Conservation (phyloP, 2,797 vertebrate species). For the Melanitta fusca region DNA sequence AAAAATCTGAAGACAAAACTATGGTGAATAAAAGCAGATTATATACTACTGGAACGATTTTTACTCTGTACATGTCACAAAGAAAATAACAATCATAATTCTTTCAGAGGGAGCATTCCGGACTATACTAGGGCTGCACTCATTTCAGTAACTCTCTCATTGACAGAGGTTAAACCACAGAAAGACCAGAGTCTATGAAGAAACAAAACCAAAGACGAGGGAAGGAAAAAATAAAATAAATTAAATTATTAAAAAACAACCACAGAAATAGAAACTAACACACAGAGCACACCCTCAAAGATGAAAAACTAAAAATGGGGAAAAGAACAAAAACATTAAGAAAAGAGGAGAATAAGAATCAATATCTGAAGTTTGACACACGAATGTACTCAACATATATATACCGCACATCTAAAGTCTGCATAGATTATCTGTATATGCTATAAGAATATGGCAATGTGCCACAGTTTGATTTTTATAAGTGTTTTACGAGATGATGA, state of each 20-base stretch:
- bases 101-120: neutral
- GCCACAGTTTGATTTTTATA: neutral
- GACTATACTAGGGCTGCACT: neutral
- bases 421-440: neutral
- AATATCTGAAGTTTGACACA: neutral
- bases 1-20: neutral
- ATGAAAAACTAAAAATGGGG: neutral
- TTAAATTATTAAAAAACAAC: neutral
- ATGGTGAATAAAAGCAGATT: neutral
- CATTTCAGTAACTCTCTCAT: neutral
- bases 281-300: neutral
- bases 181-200: neutral
- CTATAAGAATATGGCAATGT: neutral
- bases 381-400: neutral
- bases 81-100: neutral
- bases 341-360: neutral
- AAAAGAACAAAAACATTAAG: neutral
- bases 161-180: neutral
- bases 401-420: neutral
- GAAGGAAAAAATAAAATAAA: neutral
- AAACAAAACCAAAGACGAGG: neutral
- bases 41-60: neutral
- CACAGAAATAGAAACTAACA: neutral
- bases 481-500: neutral
- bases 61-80: neutral